Base-by-base conservation (phyloP, 2,888 invertebrate genomes). In the Anagyrus pseudococci region DNA sequence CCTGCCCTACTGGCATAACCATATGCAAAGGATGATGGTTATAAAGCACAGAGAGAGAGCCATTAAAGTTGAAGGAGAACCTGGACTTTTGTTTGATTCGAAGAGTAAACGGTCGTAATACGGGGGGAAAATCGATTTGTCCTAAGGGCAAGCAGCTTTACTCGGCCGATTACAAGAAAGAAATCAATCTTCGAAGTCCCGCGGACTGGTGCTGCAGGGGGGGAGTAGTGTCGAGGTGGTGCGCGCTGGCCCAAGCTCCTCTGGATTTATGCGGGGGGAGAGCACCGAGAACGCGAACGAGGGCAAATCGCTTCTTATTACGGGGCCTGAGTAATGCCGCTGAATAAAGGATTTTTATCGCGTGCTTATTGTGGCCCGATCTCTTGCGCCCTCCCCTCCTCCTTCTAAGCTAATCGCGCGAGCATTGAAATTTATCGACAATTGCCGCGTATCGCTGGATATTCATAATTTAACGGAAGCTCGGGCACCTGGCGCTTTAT, bases 291-390 rank as follows among this genome's bases (percentile, higher is more conserved):
- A 20, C 23, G n/a, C 7, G 23, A 10, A 15, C 25, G n/a, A n/a
- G n/a, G n/a, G 33, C 8, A 47, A 37, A 40, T 59, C 52, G 58
- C 40, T 59, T 23, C 59, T 53, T 53, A 53, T 59, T 47, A 40
- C 53, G 41, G 15, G n/a, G 41, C 29, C n/a, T n/a, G 55, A 55
- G 55, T 23, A 61, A 54, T 49, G 55, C 19, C 17, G 33, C 26
- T 60, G 60, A 60, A 61, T 62, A 62, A 62, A 56, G 33, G 37
- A 62, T 62, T 56, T 61, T 62, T 57, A 62, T 62, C 56, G 60
- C 29, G 49, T 33, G 55, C 55, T 61, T 55, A 61, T 61, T 54
- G 55, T 20, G 25, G 25, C 20, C 43, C 17, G 25, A 41, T 15
- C n/a, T 20, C 41, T 10, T 20, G 13, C 22, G 55, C 13, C 19